These are phyloP conservation scores for Onchidella celtica DNA, from an alignment of 2,888 invertebrate genomes.

Conservation along the genomic window DNA sequence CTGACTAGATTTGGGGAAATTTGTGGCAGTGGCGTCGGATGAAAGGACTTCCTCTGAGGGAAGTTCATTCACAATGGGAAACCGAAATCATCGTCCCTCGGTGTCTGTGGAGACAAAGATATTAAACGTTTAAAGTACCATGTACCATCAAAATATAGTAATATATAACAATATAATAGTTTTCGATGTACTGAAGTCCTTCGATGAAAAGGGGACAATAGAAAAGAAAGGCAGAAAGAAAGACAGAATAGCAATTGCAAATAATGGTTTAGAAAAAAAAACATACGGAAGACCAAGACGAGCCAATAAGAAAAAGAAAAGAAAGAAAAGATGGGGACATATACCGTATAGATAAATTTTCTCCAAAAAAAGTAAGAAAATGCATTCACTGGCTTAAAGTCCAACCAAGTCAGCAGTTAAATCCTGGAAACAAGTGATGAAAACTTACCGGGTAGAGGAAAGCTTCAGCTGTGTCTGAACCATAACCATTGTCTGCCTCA, in stretches of 20 bases:
- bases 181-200: too few relatives aligned
- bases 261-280: too few relatives aligned
- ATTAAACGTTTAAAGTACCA: neutral
- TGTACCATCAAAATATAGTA: too few relatives aligned
- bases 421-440: too few relatives aligned
- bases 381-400: too few relatives aligned
- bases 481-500: constrained; percentile 81
- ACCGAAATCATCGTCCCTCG: neutral
- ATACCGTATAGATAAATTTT: too few relatives aligned
- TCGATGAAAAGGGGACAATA: too few relatives aligned
- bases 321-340: too few relatives aligned
- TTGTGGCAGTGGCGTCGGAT: neutral
- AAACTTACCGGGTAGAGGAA: constrained; percentile 76
- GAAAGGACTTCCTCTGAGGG: neutral
- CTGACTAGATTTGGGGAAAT: constrained; percentile 30
- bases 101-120: neutral
- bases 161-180: too few relatives aligned
- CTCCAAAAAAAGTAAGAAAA: too few relatives aligned
- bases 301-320: neutral
- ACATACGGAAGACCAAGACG: neutral
- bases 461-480: constrained; percentile 65
- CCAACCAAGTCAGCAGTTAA: too few relatives aligned
- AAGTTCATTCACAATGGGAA: neutral
- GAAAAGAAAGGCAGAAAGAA: neutral
- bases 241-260: too few relatives aligned